Base-by-base conservation (phyloP, 2,113 vertebrate genomes). In the Rafetus swinhoei region DNA sequence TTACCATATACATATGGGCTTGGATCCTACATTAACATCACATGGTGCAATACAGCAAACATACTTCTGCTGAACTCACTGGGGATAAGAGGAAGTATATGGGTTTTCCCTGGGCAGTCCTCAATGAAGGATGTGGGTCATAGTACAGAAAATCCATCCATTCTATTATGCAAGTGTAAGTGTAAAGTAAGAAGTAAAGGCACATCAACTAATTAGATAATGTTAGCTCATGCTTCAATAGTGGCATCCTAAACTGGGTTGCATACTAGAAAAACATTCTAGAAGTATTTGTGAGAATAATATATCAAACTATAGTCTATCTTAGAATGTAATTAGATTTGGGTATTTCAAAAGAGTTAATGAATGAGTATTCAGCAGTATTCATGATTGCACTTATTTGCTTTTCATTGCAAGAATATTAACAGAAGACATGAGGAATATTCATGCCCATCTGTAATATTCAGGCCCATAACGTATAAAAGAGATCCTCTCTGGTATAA, bases 311-410 rank as follows among this genome's bases (percentile, higher is more conserved):
- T 54, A 1, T 45, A 4, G 2, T 74, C 1, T 53, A 14, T 15
- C 35, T 79, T 53, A 82, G n/a, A 85, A 60, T n/a, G 55, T 0
- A 0, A 8, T 27, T 65, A 2, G 18, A 81, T 3, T 12, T 11
- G 74, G 60, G 9, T 50, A 59, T 1, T 4, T 84, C 50, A 39
- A 89, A 89, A 76, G 50, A 7, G 39, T 7, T 39, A 39, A 76
- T 12, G 39, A 4, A 7, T 11, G 1, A 53, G 2, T 81, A 62
- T 54, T 82, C 27, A 24, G 0, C 7, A 60, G 6, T 5, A 19
- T 79, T 89, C 1, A 0, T 21, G 80, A 19, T 32, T 77, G 50
- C 65, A 62, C 10, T 84, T 57, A 4, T 45, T 90, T 74, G 32
- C 22, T 84, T 91, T 60, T 81, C 45, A 9, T 24, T 79, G 16